Base-by-base conservation (phyloP, 2,113 vertebrate genomes). In the Eubucco bourcierii region DNA sequence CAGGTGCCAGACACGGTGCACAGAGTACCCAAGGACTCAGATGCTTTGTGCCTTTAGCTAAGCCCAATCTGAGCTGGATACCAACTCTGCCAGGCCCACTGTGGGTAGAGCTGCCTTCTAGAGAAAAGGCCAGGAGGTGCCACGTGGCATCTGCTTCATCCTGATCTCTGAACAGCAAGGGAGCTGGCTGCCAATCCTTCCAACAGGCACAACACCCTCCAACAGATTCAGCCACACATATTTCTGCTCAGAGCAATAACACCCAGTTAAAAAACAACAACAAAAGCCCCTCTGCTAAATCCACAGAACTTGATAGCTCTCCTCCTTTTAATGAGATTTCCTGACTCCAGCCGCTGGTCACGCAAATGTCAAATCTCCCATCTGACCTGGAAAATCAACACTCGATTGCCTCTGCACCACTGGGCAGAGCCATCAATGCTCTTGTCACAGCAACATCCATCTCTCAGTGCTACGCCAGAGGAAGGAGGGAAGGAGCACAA, bases 251-350 rank as follows among this genome's bases (percentile, higher is more conserved):
- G 8, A 80, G 44, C 60, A 72, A 2, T 12, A 75, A 72, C 29
- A 33, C 4, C n/a, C 4, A 63, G 39, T 55, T 55, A 39, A 84
- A 86, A 83, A 92, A 47, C 75, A 89, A 67, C 56, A 78, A 58
- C 58, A 67, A 80, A 66, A 53, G 7, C 3, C 39, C 46, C 67
- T n/a, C 64, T 64, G 58, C 52, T 89, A 91, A 95, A 87, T 77
- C 76, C 79, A 65, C 58, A 41, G 53, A 68, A 87, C 61, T 80
- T 39, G 75, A 31, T 92, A 85, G 58, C 78, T 72, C 58, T 64
- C 72, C 74, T 90, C 19, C 60, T 80, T 94, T 92, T 80, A 93
- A 93, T 68, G 81, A 89, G 72, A 73, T 85, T 94, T 90, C 47
- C 81, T 23, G 61, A 77, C 70, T 92, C 66, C 68, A 82, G 81